Conservation (phyloP, 2,888 invertebrate species). For the Neocrepidodera transversa region DNA sequence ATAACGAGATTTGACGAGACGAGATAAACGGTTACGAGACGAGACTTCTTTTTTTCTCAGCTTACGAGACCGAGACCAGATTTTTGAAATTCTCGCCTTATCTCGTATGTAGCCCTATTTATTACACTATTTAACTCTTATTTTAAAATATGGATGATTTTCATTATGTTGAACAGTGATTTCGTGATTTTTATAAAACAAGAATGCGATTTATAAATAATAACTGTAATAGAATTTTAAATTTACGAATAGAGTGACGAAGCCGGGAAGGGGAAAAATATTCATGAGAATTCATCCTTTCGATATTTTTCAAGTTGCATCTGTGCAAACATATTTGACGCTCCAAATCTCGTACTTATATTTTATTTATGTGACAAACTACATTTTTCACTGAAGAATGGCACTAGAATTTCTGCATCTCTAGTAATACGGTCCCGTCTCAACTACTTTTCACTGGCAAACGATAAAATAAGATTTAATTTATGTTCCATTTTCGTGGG, state of each 20-base stretch:
- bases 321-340: conserved; percentile 31
- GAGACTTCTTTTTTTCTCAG: no score
- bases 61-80: no score
- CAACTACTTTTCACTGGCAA: conserved; percentile 22
- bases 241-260: conserved; percentile 18
- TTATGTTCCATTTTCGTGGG: conserved; percentile 13
- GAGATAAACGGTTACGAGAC: no score
- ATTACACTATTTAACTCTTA: no score
- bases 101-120: no score
- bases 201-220: no score
- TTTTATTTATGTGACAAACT: conserved; percentile 34
- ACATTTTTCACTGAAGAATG: conserved; percentile 27
- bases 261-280: conserved; percentile 15
- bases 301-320: conserved; percentile 25
- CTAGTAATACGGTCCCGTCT: conserved; percentile 21
- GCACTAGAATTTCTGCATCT: conserved; percentile 22
- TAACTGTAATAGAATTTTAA: conserved; percentile 26
- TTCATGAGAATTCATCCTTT: conserved; percentile 21
- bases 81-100: no score
- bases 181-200: no score
- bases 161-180: no score
- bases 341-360: conserved; percentile 30
- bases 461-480: conserved; percentile 26
- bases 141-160: no score
- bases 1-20: no score